A percentile compares a stretch with the other conserved stretches of the same genome.
Conservation (phyloP, 1,140 invertebrate genomes). For the Microplitis mediator region DNA sequence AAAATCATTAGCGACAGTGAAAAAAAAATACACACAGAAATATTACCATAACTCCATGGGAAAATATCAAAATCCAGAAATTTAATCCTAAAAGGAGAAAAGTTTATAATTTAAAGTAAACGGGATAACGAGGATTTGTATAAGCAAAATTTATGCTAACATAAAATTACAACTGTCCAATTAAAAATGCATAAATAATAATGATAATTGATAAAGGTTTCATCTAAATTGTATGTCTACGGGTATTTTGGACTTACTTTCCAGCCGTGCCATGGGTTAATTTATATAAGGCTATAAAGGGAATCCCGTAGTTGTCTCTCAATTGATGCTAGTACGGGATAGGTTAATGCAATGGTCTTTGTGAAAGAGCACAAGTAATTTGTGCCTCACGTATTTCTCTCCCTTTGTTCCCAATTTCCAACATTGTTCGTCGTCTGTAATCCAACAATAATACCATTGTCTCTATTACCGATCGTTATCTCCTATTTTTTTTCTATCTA, state of each 20-base stretch:
- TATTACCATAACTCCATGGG: neutral
- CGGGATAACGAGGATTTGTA: neutral
- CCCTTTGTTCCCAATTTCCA: conserved; percentile 43
- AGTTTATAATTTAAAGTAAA: neutral
- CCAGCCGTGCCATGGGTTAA: conserved; percentile 52
- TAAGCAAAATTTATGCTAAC: neutral
- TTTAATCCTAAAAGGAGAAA: neutral
- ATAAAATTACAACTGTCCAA: neutral
- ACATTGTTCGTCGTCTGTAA: conserved; percentile 43
- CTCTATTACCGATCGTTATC: neutral
- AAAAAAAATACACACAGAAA: conserved; percentile 3
- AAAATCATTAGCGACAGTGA: too few relatives aligned
- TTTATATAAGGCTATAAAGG: conserved; percentile 36
- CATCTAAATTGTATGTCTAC: neutral
- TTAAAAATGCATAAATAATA: neutral
- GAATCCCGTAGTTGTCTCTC: conserved; percentile 15
- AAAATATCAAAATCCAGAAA: neutral
- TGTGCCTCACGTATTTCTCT: conserved; percentile 21
- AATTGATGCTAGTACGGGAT: conserved; percentile 24
- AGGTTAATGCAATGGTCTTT: conserved; percentile 42
- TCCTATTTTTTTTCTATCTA: neutral
- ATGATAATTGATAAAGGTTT: neutral
- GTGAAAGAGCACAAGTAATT: conserved; percentile 33
- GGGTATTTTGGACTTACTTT: conserved; percentile 43
- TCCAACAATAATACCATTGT: conserved; percentile 2